Conservation (phyloP, 1,140 invertebrate genomes). For the Diprion similis region DNA sequence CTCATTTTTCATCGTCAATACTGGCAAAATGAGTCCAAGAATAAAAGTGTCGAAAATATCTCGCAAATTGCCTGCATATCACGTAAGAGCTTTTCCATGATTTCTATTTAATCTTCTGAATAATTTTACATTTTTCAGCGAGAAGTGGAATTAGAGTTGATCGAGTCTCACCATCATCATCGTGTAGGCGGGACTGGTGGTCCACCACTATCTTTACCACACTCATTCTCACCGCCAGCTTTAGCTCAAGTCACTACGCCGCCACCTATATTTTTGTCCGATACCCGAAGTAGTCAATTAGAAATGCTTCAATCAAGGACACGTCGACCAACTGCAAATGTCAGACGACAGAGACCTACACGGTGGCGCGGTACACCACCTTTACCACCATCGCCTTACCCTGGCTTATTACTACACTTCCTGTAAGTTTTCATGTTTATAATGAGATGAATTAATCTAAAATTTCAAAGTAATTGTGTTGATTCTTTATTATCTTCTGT, state of each 20-base stretch:
- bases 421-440: slow-evolving; percentile 66
- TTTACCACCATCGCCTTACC: slow-evolving; percentile 63
- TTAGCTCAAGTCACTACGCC: slow-evolving; percentile 59
- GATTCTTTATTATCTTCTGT: slow-evolving; percentile 8
- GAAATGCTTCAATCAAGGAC: slow-evolving; percentile 56
- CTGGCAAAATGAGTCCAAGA: too few relatives aligned
- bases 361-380: slow-evolving; percentile 65
- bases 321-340: slow-evolving; percentile 56
- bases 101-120: not conserved
- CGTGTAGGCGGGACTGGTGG: slow-evolving; percentile 50
- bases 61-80: too few relatives aligned
- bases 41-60: too few relatives aligned
- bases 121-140: slow-evolving; percentile 37
- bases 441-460: not conserved
- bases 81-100: not conserved
- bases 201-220: slow-evolving; percentile 55
- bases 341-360: slow-evolving; percentile 58
- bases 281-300: slow-evolving; percentile 57
- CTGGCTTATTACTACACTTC: slow-evolving; percentile 81
- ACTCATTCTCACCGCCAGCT: slow-evolving; percentile 57
- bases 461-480: slow-evolving; percentile 22
- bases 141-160: slow-evolving; percentile 52
- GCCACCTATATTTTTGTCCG: slow-evolving; percentile 65
- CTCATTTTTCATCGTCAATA: not conserved
- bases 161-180: slow-evolving; percentile 53